Percentiles rank a stretch among this genome's conserved stretches.
phyloP scores from a whole-genome alignment of 2,888 invertebrate genomes.

The Cheilosia vulpina region DNA sequence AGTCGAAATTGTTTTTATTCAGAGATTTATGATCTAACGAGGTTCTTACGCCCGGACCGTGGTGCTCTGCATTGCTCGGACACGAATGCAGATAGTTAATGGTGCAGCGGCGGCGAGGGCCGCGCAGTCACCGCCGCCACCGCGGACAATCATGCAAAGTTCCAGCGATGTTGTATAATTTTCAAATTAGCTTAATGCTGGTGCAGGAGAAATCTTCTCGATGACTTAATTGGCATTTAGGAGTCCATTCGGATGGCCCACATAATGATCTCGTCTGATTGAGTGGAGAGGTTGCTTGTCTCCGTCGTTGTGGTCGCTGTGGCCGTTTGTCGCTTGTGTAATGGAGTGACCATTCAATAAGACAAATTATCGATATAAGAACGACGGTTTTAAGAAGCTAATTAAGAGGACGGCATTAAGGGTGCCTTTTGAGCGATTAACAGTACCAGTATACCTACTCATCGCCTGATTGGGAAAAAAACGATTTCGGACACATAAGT shows the following conservation, averaged over 20 bases:
- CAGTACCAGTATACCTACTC: not conserved
- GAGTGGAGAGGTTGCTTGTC: slow-evolving; percentile 52
- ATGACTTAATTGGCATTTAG: slow-evolving; percentile 75
- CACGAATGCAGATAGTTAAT: slow-evolving; percentile 18
- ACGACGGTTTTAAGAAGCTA: slow-evolving; percentile 62
- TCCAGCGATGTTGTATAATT: slow-evolving; percentile 63
- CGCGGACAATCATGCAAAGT: slow-evolving; percentile 58
- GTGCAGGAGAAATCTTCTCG: slow-evolving; percentile 66
- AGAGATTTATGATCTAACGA: slow-evolving; percentile 73
- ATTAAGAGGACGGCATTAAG: slow-evolving; percentile 54
- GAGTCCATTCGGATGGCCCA: slow-evolving; percentile 63
- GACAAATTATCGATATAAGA: slow-evolving; percentile 72
- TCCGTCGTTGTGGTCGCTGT: slow-evolving; percentile 18
- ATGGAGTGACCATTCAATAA: slow-evolving; percentile 71
- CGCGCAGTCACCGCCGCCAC: not conserved
- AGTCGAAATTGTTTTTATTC: slow-evolving; percentile 73
- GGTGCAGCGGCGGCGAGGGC: slow-evolving; percentile 14
- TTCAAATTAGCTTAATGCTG: slow-evolving; percentile 75
- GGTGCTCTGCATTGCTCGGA: slow-evolving; percentile 22
- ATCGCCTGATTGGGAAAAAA: not conserved
- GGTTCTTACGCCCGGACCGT: slow-evolving; percentile 41
- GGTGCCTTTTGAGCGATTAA: slow-evolving; percentile 18
- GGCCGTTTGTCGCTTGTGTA: slow-evolving; percentile 36
- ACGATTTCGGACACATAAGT: slow-evolving; percentile 30
- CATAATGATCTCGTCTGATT: slow-evolving; percentile 67